phyloP scores from a whole-genome alignment of 1,140 invertebrate genomes.

The Diorhabda carinulata region DNA sequence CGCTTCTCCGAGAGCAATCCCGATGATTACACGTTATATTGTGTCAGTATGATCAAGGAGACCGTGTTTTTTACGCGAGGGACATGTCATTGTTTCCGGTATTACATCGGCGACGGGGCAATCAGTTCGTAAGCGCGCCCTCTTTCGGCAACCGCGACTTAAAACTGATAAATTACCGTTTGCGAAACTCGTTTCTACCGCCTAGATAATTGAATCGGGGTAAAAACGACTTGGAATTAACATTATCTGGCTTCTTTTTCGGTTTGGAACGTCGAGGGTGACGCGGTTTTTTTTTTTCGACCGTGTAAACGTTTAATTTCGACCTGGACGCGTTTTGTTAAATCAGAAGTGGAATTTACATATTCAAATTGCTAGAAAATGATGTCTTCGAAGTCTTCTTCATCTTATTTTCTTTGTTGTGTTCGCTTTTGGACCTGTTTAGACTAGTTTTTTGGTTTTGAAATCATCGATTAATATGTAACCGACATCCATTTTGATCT shows the following conservation, averaged over 20 bases:
- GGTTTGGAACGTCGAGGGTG: not conserved
- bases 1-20: conserved; percentile 29
- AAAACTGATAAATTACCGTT: conserved; percentile 23
- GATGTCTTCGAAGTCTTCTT: no score
- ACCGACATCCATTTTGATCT: no score
- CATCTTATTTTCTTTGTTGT: no score
- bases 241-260: conserved; percentile 2
- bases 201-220: conserved; percentile 18
- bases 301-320: not conserved
- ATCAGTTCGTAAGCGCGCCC: conserved; percentile 4
- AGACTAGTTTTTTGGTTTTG: no score
- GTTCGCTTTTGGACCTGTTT: no score
- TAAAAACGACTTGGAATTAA: conserved; percentile 7
- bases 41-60: conserved; percentile 39
- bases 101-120: conserved; percentile 14
- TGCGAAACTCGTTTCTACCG: conserved; percentile 8
- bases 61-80: conserved; percentile 39
- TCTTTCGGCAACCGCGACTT: conserved; percentile 5
- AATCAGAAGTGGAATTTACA: not conserved
- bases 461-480: no score
- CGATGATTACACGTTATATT: conserved; percentile 41
- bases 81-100: conserved; percentile 37
- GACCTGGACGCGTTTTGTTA: not conserved
- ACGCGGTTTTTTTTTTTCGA: not conserved
- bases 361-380: no score